A percentile compares a stretch with the other conserved stretches of the same genome.
These are phyloP conservation scores for Catocala sponsa DNA, from an alignment of 2,888 invertebrate genomes.

Conservation along the genomic window DNA sequence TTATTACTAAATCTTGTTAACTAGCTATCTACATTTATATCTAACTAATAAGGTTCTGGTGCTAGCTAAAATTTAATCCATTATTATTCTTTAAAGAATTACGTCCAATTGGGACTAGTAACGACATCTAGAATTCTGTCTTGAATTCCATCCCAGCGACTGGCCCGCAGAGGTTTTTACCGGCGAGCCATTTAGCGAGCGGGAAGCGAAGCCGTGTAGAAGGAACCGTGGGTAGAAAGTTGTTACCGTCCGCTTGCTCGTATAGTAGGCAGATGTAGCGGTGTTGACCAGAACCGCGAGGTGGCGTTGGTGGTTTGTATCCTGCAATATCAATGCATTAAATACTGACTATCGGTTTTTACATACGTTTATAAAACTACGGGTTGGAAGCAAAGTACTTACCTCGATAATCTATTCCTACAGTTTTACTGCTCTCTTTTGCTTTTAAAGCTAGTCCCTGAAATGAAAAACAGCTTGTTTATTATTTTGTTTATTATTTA, in stretches of 20 bases:
- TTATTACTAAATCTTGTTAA: too few relatives aligned
- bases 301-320: conserved; percentile 82
- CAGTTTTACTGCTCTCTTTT: conserved; percentile 75
- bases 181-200: conserved; percentile 76
- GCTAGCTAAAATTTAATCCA: too few relatives aligned
- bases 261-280: conserved; percentile 80
- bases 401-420: conserved; percentile 82
- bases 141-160: conserved; percentile 77
- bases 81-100: conserved; percentile 5
- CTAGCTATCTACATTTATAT: too few relatives aligned
- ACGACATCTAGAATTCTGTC: conserved; percentile 76
- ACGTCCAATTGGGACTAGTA: conserved; percentile 33
- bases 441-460: conserved; percentile 78
- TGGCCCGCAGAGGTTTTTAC: conserved; percentile 80
- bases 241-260: conserved; percentile 81
- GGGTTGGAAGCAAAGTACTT: conserved; percentile 21
- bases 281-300: conserved; percentile 79
- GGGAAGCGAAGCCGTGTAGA: conserved; percentile 69
- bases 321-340: conserved; percentile 55
- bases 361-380: too few relatives aligned
- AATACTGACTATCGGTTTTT: too few relatives aligned
- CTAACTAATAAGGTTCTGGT: too few relatives aligned
- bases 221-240: conserved; percentile 76
- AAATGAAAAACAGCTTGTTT: conserved; percentile 31
- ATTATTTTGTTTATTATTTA: too few relatives aligned